Conservation (phyloP, 2,888 invertebrate genomes). For the Tipula unca region DNA sequence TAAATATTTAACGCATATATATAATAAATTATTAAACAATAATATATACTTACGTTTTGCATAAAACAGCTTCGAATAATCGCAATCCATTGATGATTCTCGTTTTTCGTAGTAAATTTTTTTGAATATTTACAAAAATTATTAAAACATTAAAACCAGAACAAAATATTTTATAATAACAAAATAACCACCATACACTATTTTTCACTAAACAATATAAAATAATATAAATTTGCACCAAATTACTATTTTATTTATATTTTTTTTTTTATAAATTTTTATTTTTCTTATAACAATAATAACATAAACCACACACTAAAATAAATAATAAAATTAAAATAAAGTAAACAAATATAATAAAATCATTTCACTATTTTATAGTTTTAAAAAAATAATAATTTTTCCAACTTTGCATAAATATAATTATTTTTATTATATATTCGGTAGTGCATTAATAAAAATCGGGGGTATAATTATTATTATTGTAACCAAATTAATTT, state of each 20-base stretch:
- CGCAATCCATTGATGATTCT: slow-evolving; percentile 17
- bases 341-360: not conserved
- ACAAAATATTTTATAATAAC: not conserved
- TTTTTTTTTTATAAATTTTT: not conserved
- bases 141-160: not conserved
- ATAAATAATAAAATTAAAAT: not conserved
- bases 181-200: not conserved
- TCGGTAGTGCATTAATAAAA: not conserved
- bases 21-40: not conserved
- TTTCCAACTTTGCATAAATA: not conserved
- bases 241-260: not conserved
- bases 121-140: not conserved
- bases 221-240: not conserved
- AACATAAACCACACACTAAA: slow-evolving; percentile 8
- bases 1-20: not conserved
- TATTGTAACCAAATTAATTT: not conserved
- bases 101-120: not conserved
- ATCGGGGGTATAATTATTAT: not conserved
- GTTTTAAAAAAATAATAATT: not conserved
- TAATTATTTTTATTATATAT: not conserved
- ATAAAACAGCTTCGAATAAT: slow-evolving; percentile 18
- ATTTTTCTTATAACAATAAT: not conserved
- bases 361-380: not conserved
- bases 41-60: slow-evolving; percentile 16
- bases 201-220: not conserved